Percentiles rank a stretch among this genome's conserved stretches.
These are phyloP conservation scores for Drymodes brunneopygia DNA, from an alignment of 2,113 vertebrate species.

Conservation along the genomic window DNA sequence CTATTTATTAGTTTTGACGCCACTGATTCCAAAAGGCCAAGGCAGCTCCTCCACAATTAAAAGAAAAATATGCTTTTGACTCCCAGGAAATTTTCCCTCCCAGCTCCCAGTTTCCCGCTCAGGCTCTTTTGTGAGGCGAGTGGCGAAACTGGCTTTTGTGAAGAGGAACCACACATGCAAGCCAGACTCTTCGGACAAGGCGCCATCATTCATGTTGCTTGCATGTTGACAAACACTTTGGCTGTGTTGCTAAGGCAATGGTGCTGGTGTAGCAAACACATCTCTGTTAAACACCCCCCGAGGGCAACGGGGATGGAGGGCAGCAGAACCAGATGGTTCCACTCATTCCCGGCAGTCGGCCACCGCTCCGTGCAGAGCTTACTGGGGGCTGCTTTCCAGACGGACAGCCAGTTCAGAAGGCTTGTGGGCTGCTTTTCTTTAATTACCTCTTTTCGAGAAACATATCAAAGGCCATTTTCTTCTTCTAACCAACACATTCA, in stretches of 20 bases:
- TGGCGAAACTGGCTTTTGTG: conserved; percentile 37
- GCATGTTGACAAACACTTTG: conserved; percentile 29
- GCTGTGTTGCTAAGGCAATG: conserved; percentile 32
- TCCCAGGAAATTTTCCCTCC: not conserved
- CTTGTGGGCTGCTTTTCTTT: not conserved
- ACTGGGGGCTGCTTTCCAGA: not conserved
- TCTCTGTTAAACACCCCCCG: not conserved
- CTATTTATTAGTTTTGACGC: not conserved
- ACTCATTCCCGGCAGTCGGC: not conserved
- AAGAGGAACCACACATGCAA: conserved; percentile 26
- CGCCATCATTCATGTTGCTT: not conserved
- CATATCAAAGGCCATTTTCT: conserved; percentile 3
- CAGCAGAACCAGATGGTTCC: conserved; percentile 18
- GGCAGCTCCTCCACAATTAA: not conserved
- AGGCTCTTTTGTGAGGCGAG: not conserved
- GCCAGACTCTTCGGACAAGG: not conserved
- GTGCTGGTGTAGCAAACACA: not conserved
- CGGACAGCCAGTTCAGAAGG: not conserved
- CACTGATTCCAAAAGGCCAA: not conserved
- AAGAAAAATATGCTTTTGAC: conserved; percentile 12
- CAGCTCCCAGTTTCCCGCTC: not conserved
- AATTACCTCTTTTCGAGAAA: not conserved
- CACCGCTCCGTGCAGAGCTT: rapidly evolving
- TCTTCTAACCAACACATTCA: not conserved
- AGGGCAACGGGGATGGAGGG: not conserved